These are phyloP conservation scores for Procambarus virginalis DNA, from an alignment of 1,140 invertebrate species.

Conservation along the genomic window DNA sequence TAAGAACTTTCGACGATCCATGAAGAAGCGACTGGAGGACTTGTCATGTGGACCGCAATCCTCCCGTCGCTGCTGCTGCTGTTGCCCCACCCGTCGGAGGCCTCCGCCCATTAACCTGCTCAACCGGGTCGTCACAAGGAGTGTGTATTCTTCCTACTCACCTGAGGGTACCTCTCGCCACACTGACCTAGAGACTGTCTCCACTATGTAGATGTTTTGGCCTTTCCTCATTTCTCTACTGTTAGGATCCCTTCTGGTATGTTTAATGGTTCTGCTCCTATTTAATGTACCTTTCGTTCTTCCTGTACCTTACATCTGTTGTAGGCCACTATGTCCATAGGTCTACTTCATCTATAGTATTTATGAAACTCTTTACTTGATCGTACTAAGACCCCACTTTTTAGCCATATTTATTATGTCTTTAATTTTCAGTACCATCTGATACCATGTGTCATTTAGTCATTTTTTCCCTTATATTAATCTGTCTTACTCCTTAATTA, in stretches of 20 bases:
- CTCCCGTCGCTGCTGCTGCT: neutral
- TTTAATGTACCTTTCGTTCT: neutral
- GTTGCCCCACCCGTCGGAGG: neutral
- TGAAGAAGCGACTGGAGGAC: constrained; percentile 72
- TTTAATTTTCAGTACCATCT: no score
- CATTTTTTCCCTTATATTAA: no score
- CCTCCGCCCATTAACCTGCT: constrained; percentile 18
- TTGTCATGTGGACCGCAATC: constrained; percentile 44
- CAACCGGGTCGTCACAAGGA: constrained; percentile 29
- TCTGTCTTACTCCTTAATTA: no score
- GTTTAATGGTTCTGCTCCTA: neutral
- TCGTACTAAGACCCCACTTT: no score
- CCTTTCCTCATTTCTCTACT: neutral
- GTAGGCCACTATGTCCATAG: neutral
- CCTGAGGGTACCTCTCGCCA: constrained; percentile 31
- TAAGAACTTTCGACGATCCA: constrained; percentile 75
- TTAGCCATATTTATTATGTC: no score
- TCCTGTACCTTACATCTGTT: no score
- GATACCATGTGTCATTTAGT: no score
- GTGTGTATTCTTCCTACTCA: constrained; percentile 18
- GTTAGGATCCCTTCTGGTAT: neutral
- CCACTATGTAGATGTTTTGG: constrained; percentile 32
- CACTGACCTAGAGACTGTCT: constrained; percentile 50
- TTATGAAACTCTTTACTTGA: neutral
- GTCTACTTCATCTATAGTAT: neutral